phyloP scores from a whole-genome alignment of 2,113 vertebrate species.

The Siphamia tubifer region DNA sequence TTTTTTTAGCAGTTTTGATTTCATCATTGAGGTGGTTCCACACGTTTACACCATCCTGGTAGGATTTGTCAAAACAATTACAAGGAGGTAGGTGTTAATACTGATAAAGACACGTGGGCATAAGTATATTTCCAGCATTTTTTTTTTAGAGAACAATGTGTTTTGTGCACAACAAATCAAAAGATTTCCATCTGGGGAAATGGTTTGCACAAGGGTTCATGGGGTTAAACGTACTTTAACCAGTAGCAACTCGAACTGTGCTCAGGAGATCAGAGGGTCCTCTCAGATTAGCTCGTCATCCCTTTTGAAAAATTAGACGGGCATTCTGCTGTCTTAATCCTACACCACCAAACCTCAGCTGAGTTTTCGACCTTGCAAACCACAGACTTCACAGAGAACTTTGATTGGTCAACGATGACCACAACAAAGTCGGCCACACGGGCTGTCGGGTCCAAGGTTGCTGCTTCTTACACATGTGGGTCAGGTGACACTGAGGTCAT shows the following conservation, averaged over 20 bases:
- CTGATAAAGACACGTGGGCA: neutral
- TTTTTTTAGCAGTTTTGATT: too few species aligned
- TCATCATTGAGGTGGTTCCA: too few species aligned
- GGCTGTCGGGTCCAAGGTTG: slow-evolving; percentile 29
- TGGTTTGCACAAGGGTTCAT: slow-evolving; percentile 23
- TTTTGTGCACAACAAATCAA: neutral
- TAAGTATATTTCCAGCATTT: neutral
- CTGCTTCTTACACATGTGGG: slow-evolving; percentile 20
- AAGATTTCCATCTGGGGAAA: slow-evolving; percentile 37
- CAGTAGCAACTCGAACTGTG: slow-evolving; percentile 43
- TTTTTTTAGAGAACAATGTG: slow-evolving; percentile 14
- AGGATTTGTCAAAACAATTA: neutral
- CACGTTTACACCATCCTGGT: too few species aligned
- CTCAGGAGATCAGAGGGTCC: slow-evolving; percentile 60
- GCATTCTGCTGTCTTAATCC: slow-evolving; percentile 54
- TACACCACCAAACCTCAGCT: slow-evolving; percentile 46
- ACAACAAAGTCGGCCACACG: slow-evolving; percentile 65
- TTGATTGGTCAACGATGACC: slow-evolving; percentile 76
- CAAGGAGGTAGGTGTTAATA: neutral
- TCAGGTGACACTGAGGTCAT: slow-evolving; percentile 48
- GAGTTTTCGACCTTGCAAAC: slow-evolving; percentile 56
- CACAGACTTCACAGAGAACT: slow-evolving; percentile 62
- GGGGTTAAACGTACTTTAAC: slow-evolving; percentile 60
- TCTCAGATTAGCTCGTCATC: slow-evolving; percentile 62
- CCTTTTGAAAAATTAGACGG: slow-evolving; percentile 48